Conservation (phyloP, 2,888 invertebrate species). For the Cheilosia soror region DNA sequence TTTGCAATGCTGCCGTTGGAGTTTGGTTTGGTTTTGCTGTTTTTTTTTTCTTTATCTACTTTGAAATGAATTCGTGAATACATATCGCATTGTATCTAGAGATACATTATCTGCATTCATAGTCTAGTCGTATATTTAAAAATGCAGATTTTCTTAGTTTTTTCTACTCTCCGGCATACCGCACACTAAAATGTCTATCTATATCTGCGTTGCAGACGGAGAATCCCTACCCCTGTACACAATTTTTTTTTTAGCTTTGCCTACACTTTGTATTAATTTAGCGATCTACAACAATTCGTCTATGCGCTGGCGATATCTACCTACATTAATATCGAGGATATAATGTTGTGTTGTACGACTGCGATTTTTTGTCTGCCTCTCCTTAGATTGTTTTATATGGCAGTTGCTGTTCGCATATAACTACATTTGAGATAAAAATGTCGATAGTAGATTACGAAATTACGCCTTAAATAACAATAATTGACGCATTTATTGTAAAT, state of each 20-base stretch:
- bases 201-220: neutral
- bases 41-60: slow-evolving; percentile 32
- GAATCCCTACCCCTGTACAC: neutral
- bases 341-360: neutral
- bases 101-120: slow-evolving; percentile 77
- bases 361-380: slow-evolving; percentile 2
- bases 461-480: slow-evolving; percentile 76
- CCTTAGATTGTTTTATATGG: neutral
- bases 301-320: neutral
- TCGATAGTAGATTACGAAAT: slow-evolving; percentile 71
- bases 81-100: slow-evolving; percentile 68
- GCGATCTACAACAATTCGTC: slow-evolving; percentile 39
- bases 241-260: neutral
- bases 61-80: slow-evolving; percentile 65
- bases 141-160: slow-evolving; percentile 72
- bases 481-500: slow-evolving; percentile 76
- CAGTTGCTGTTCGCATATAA: slow-evolving; percentile 12
- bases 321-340: slow-evolving; percentile 36
- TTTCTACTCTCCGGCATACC: neutral
- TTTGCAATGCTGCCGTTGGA: slow-evolving; percentile 55
- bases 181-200: neutral
- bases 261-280: slow-evolving; percentile 32
- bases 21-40: slow-evolving; percentile 30
- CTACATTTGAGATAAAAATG: slow-evolving; percentile 31
- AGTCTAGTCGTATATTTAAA: slow-evolving; percentile 76